Evolutionary conservation across 2,797 vertebrate species (phyloP), one percentile per base, ranked within the genome.

Genomic region (Gymnoscopelus microlampas): DNA sequence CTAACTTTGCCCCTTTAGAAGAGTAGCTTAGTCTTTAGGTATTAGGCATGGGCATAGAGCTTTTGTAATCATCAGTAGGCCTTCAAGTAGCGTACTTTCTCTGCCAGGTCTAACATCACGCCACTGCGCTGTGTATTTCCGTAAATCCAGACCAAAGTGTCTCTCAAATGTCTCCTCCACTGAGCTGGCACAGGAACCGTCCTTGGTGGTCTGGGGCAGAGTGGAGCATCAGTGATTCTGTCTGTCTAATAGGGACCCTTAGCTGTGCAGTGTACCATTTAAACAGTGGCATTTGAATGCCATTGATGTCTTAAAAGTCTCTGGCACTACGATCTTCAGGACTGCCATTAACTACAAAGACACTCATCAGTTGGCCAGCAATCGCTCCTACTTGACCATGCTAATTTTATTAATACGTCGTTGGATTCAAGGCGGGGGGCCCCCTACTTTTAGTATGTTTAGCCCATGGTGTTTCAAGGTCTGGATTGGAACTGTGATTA

Each of bases 281-380:
- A 92, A 92, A 88, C 86, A 73, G 84, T 90, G 64, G 59, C 80
- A 91, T 91, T 91, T 91, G 89, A 91, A 89, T 91, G 87, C 78
- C 71, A 93, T 87, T 92, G 90, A 93, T 91, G 91, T 91, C 76
- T 86, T 44, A 44, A 85, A 90, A 91, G 84, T 81, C 84, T 71
- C 76, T 70, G 74, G 76, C 89, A 85, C 82, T 79, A 84, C 76
- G 78, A 83, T 77, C 83, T 88, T 87, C 85, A 89, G 87, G 81
- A 89, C 86, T 64, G 77, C 89, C 85, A 92, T 94, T 93, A 93
- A 91, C 88, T 89, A 91, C 87, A 92, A 93, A 94, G 91, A 82
- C 73, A 70, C 81, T 87, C 82, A 77, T 89, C 87, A 90, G 87
- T 88, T 77, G 81, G 78, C 76, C 74, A 72, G 88, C 84, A 91